phyloP scores from a whole-genome alignment of 1,140 invertebrate genomes.

The Saccostrea cuccullata region DNA sequence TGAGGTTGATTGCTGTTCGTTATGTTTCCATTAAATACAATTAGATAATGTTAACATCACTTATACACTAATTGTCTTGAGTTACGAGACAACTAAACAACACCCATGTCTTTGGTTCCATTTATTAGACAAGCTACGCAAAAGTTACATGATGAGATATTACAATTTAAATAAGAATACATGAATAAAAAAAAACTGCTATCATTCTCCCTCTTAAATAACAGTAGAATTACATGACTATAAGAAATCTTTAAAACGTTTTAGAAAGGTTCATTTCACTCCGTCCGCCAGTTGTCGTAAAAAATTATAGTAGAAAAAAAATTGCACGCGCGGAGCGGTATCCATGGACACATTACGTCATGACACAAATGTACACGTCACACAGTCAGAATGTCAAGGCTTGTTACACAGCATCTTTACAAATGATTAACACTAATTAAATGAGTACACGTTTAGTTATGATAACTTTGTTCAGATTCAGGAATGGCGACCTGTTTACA shows the following conservation, averaged over 20 bases:
- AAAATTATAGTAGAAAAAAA: not conserved
- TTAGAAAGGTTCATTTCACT: slow-evolving; percentile 34
- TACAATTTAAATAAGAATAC: slow-evolving; percentile 29
- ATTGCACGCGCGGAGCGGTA: slow-evolving; percentile 30
- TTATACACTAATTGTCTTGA: not conserved
- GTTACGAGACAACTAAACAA: not conserved
- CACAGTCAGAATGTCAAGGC: slow-evolving; percentile 34
- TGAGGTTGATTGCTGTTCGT: too few species aligned
- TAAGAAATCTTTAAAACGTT: slow-evolving; percentile 19
- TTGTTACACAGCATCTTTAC: slow-evolving; percentile 43
- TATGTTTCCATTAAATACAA: too few species aligned
- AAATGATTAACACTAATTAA: slow-evolving; percentile 49
- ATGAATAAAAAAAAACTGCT: slow-evolving; percentile 22
- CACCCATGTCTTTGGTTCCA: slow-evolving; percentile 17
- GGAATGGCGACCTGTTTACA: slow-evolving; percentile 13
- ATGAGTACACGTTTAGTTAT: slow-evolving; percentile 46
- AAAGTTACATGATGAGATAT: slow-evolving; percentile 6
- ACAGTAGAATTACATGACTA: slow-evolving; percentile 9
- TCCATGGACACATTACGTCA: slow-evolving; percentile 35
- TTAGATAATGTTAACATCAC: not conserved
- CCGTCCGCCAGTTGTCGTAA: slow-evolving; percentile 27
- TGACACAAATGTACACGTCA: slow-evolving; percentile 37
- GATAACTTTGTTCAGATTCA: slow-evolving; percentile 40
- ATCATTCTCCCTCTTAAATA: slow-evolving; percentile 10
- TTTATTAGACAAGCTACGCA: slow-evolving; percentile 33